phyloP scores from a whole-genome alignment of 2,113 vertebrate genomes.

The Hypocryptadius cinnamomeus region DNA sequence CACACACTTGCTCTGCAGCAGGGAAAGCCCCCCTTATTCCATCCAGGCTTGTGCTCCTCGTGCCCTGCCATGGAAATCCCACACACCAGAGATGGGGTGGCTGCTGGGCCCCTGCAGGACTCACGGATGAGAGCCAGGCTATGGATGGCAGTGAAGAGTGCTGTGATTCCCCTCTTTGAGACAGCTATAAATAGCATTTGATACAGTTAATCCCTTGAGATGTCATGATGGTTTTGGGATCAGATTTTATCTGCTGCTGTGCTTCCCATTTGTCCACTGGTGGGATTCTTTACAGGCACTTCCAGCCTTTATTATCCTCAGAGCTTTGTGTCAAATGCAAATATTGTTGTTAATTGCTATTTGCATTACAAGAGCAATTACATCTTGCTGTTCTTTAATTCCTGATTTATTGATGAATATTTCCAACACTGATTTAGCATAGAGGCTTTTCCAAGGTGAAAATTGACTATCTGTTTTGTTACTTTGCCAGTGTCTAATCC shows the following conservation, averaged over 20 bases:
- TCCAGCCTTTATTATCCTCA: constrained; percentile 13
- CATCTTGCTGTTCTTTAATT: constrained; percentile 28
- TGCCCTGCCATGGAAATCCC: neutral
- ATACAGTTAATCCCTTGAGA: neutral
- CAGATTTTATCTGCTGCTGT: neutral
- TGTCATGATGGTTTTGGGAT: neutral
- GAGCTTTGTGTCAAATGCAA: constrained; percentile 36
- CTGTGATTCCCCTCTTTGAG: neutral
- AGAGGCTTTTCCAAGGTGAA: constrained; percentile 17
- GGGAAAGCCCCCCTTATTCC: neutral
- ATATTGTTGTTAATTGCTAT: constrained; percentile 47
- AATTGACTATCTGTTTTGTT: constrained; percentile 11
- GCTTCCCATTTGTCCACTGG: neutral
- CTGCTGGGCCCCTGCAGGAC: neutral
- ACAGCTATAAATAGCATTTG: neutral
- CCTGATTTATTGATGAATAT: constrained; percentile 39
- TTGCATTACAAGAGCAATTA: neutral
- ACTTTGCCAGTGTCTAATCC: neutral
- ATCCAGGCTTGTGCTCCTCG: accelerated
- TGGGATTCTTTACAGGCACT: neutral
- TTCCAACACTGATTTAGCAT: neutral
- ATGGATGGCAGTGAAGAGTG: neutral
- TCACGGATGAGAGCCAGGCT: neutral
- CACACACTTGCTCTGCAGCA: accelerated
- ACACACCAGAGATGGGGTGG: accelerated